A percentile compares a stretch with the other conserved stretches of the same genome.
Evolutionary conservation across 2,888 invertebrate genomes (phyloP).

Genomic region (Boloria euphrosyne): DNA sequence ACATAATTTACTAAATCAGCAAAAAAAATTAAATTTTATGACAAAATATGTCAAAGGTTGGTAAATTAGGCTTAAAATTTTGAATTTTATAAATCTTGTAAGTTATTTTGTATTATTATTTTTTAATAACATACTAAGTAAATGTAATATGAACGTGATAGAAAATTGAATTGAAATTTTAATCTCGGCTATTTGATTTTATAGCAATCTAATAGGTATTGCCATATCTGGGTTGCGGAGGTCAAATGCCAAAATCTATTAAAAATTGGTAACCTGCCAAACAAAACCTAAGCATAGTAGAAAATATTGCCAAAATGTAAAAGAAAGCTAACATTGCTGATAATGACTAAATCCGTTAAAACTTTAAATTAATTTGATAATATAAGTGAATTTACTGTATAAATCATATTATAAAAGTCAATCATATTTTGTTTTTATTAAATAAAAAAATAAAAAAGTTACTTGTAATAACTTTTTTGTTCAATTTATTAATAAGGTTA

Average conservation of each 20-base stretch:
- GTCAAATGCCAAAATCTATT: constrained; percentile 32
- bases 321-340: constrained; percentile 22
- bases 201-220: constrained; percentile 24
- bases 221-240: constrained; percentile 32
- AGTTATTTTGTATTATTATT: too few relatives aligned
- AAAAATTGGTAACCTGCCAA: constrained; percentile 36
- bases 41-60: too few relatives aligned
- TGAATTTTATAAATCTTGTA: too few relatives aligned
- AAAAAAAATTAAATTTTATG: too few relatives aligned
- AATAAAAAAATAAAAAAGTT: too few relatives aligned
- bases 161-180: constrained; percentile 13
- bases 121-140: background rate
- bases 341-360: constrained; percentile 11
- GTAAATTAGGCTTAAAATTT: too few relatives aligned
- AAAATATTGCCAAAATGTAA: constrained; percentile 34
- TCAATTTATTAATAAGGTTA: too few relatives aligned
- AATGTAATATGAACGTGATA: background rate
- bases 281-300: constrained; percentile 34
- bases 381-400: too few relatives aligned
- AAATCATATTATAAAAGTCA: too few relatives aligned
- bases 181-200: constrained; percentile 13
- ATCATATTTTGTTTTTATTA: too few relatives aligned
- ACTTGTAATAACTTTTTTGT: too few relatives aligned
- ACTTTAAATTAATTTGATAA: background rate
- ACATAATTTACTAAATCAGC: too few relatives aligned